Evolutionary conservation across 2,888 invertebrate species (phyloP), one percentile per base, ranked within the genome.

Genomic region (Diarsia mendica): DNA sequence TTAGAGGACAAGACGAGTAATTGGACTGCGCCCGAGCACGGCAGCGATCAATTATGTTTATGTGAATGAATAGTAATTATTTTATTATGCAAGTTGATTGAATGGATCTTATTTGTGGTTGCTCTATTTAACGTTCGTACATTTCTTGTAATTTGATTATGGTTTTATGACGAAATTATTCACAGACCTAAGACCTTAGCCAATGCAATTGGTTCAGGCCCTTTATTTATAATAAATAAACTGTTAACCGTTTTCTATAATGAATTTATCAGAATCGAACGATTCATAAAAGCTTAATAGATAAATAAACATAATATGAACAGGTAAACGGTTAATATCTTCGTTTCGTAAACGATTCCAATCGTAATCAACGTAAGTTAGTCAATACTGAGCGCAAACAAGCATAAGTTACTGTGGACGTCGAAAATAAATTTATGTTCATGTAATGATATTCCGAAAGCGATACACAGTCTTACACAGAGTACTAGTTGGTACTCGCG

Each of bases 381-480:
- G 77, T 78, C 78, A 85, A 82, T 79, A 82, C 78, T 69, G 78
- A 84, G 74, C 78, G 82, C 85, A 90, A 89, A 91, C 89, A 91
- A 80, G 85, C 85, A 90, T 90, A 90, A 90, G 85, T 90, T 87
- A 84, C 82, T 83, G 87, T 82, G 80, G 83, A 85, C 82, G 88
- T 89, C 86, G 79, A 87, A 88, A 85, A 87, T 87, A 88, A 91
- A 91, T 90, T 90, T 89, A 90, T 90, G 87, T 85, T 85, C 86
- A 80, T 89, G 89, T 91, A 90, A 90, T 90, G 90, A 89, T 92
- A 90, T 91, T 90, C 89, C 81, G 80, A 90, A 88, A 90, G 83
- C 88, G 88, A 87, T 84, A 82, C 87, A 79, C 74, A 79, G 73
- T 72, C 80, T 81, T 84, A 82, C 87, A 79, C 74, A 79, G 73